Conservation (phyloP, 2,113 vertebrate species). For the Stomatorhinus ivindoensis region DNA sequence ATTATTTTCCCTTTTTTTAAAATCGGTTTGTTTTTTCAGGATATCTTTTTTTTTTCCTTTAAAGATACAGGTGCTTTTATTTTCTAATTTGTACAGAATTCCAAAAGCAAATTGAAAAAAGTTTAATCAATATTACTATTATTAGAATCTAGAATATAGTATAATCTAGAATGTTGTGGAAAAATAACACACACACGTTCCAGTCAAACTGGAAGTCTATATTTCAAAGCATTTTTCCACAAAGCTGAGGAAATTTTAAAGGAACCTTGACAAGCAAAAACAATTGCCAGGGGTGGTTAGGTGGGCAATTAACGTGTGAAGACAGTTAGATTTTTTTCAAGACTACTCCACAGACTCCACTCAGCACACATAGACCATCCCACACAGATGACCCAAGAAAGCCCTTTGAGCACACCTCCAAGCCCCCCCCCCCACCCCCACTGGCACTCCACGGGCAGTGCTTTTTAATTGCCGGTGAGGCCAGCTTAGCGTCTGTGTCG, state of each 20-base stretch:
- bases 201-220: neutral
- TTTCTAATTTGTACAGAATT: neutral
- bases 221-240: neutral
- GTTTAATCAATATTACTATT: neutral
- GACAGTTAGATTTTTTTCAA: neutral
- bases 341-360: neutral
- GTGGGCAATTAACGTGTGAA: neutral
- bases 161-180: neutral
- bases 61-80: neutral
- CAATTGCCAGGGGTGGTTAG: neutral
- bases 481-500: conserved; percentile 53
- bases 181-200: neutral
- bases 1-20: no score
- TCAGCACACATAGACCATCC: neutral
- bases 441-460: conserved; percentile 42
- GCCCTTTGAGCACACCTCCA: conserved; percentile 36
- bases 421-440: conserved; percentile 56
- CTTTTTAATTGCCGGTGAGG: conserved; percentile 65
- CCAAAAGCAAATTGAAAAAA: neutral
- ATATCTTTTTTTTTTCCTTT: neutral
- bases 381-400: neutral
- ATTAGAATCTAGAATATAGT: neutral
- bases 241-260: neutral
- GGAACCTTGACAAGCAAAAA: neutral
- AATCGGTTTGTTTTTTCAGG: neutral